phyloP scores from a whole-genome alignment of 2,888 invertebrate genomes.

The Sphaerophoria taeniata region DNA sequence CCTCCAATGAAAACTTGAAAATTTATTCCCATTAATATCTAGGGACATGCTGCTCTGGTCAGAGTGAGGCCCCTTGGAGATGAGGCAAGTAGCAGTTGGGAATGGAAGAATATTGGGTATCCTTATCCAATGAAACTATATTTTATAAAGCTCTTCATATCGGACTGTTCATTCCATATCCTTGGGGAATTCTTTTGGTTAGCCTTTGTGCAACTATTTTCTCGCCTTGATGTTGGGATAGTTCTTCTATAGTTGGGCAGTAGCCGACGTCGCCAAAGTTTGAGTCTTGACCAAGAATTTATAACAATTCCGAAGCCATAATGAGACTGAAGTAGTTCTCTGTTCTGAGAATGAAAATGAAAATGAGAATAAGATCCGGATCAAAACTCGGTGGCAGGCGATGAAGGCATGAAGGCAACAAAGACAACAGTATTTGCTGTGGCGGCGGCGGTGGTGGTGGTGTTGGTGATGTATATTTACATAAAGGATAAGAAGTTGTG shows the following conservation, averaged over 20 bases:
- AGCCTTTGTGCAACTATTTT: conserved; percentile 65
- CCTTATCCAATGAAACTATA: conserved; percentile 29
- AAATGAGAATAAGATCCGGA: conserved; percentile 26
- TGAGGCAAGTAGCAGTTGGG: conserved; percentile 14
- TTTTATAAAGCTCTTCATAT: conserved; percentile 11
- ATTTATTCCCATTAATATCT: conserved; percentile 67
- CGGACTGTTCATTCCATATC: conserved; percentile 32
- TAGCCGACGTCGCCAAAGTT: conserved; percentile 24
- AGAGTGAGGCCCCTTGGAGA: conserved; percentile 8
- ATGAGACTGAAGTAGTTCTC: not conserved
- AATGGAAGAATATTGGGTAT: conserved; percentile 29
- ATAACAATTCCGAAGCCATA: conserved; percentile 60
- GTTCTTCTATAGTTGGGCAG: conserved; percentile 1
- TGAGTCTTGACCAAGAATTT: conserved; percentile 52
- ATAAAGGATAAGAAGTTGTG: conserved; percentile 59
- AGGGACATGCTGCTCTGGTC: conserved; percentile 1
- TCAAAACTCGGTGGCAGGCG: conserved; percentile 30
- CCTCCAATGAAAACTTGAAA: conserved; percentile 65
- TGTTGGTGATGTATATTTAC: conserved; percentile 36
- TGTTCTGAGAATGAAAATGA: not conserved
- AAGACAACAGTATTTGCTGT: not conserved
- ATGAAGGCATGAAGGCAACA: not conserved
- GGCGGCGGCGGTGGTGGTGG: not conserved
- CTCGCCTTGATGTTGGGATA: conserved; percentile 62
- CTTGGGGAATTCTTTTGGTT: conserved; percentile 62